phyloP scores from a whole-genome alignment of 2,797 vertebrate species.

The Triplophysa yarkandensis region DNA sequence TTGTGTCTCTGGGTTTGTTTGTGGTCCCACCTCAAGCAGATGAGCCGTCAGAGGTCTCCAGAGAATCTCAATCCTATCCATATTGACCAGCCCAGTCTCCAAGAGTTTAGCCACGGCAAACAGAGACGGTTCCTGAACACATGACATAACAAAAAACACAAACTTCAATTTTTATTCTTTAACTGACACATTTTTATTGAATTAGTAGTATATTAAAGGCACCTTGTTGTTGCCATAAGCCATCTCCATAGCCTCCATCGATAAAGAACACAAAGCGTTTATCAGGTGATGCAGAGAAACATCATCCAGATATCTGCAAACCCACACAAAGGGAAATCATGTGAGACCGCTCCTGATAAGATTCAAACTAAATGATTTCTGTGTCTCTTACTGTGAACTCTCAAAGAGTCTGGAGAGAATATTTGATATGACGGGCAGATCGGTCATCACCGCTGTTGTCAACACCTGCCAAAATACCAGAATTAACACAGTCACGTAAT shows the following conservation, averaged over 20 bases:
- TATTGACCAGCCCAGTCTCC: constrained; percentile 97
- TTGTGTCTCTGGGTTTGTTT: no score
- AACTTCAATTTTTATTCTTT: no score
- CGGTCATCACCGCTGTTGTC: constrained; percentile 98
- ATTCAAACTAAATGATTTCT: background rate
- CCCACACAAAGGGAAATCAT: constrained; percentile 10
- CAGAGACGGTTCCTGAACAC: constrained; percentile 89
- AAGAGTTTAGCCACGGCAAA: constrained; percentile 97
- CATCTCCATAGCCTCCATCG: constrained; percentile 99
- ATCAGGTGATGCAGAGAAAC: constrained; percentile 98
- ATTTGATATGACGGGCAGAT: constrained; percentile 94
- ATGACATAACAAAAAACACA: background rate
- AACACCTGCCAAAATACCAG: constrained; percentile 81
- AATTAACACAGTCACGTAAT: constrained; percentile 22
- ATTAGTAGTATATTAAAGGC: background rate
- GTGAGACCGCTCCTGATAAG: background rate
- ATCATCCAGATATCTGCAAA: constrained; percentile 92
- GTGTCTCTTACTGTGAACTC: constrained; percentile 91
- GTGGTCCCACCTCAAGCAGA: constrained; percentile 87
- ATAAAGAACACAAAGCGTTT: constrained; percentile 96
- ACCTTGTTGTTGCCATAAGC: constrained; percentile 98
- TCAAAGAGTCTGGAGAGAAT: constrained; percentile 97
- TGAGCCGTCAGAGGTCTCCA: constrained; percentile 97
- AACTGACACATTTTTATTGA: no score
- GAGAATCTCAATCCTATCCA: constrained; percentile 97